Conservation (phyloP, 2,888 invertebrate genomes). For the Hecatera dysodea region DNA sequence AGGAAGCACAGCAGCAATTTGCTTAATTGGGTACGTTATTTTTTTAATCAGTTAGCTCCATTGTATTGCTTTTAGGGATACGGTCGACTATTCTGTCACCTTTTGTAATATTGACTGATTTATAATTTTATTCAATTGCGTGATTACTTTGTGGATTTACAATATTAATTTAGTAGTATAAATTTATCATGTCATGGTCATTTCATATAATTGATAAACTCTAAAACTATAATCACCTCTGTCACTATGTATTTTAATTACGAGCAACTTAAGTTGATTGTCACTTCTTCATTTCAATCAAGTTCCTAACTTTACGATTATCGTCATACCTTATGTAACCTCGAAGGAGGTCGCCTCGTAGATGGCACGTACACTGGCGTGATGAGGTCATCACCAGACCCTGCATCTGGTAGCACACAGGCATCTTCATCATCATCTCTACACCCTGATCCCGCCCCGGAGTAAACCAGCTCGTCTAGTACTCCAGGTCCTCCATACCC, state of each 20-base stretch:
- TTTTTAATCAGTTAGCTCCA: too few relatives aligned
- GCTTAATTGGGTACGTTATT: too few relatives aligned
- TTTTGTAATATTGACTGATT: too few relatives aligned
- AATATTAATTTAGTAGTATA: too few relatives aligned
- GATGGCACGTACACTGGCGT: conserved; percentile 97
- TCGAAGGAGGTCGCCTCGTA: conserved; percentile 91
- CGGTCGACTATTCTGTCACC: too few relatives aligned
- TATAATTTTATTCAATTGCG: too few relatives aligned
- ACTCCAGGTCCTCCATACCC: conserved; percentile 92
- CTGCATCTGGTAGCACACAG: conserved; percentile 96
- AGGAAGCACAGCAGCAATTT: too few relatives aligned
- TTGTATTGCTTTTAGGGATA: too few relatives aligned
- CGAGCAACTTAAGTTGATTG: background rate
- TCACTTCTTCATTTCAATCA: background rate
- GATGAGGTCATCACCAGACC: conserved; percentile 97
- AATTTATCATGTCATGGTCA: background rate
- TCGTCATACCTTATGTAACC: conserved; percentile 72
- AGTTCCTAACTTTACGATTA: background rate
- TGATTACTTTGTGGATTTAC: too few relatives aligned
- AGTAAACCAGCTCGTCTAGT: conserved; percentile 97
- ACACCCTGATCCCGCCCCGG: conserved; percentile 97
- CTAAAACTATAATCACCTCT: too few relatives aligned
- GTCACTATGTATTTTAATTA: background rate
- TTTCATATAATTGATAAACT: background rate
- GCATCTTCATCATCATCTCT: conserved; percentile 98